Base-by-base conservation (phyloP, 2,113 vertebrate species). In the Sebastes schlegelii region DNA sequence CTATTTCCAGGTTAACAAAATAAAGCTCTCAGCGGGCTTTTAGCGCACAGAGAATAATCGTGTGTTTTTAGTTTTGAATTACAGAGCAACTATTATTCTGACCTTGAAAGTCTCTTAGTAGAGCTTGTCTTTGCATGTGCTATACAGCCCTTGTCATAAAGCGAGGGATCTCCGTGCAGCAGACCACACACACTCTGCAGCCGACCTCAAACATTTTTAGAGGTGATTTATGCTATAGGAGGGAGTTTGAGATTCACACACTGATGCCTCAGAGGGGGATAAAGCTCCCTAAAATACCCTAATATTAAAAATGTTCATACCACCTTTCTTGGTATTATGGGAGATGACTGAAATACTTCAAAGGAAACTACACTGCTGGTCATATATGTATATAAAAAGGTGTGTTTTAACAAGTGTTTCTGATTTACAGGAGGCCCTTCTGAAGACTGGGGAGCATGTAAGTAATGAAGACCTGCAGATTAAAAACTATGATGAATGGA, bases 31-130 rank as follows among this genome's bases (percentile, higher is more conserved):
- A n/a, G 73, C 26, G 13, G 62, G 62, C 54, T 63, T 83, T 82
- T 55, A 81, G 63, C 82, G 80, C 65, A 23, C 48, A 45, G 16
- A 67, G 66, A 84, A 86, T 91, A 87, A 92, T 82, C 0, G 9
- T 84, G 79, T 91, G 87, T 89, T 88, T 77, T 74, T 58, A 89
- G 89, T 78, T 71, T 90, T 73, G 62, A 85, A 91, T 92, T 92
- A 84, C 88, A 91, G 85, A 82, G 49, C 42, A 68, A 86, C 85
- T 88, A 86, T 92, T 89, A 84, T 93, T 88, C 72, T 83, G 72
- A 85, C 88, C 88, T 81, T 87, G 84, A 66, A 79, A 12, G n/a
- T 42, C 40, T 86, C 74, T 80, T 66, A 26, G 58, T 45, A 42
- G 65, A 73, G 34, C 69, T 65, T 13, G 43, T 63, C 74, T 76